These are phyloP conservation scores for Notoglanidium macrostoma DNA, from an alignment of 2,797 vertebrate species.

Conservation along the genomic window DNA sequence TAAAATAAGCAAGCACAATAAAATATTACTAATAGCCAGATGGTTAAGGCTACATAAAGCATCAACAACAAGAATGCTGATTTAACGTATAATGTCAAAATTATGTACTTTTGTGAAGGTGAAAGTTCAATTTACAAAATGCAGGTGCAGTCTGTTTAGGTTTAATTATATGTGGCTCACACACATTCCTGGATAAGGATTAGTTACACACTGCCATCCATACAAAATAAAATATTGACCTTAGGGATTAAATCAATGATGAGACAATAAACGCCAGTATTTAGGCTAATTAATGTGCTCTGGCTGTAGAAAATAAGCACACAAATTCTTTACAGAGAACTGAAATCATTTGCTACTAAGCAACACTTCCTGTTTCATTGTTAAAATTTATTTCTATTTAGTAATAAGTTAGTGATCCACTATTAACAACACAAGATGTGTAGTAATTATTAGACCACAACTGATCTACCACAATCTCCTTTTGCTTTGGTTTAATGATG, in stretches of 20 bases:
- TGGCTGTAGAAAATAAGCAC: background rate
- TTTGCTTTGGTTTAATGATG: background rate
- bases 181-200: background rate
- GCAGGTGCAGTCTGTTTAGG: no score
- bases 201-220: background rate
- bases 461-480: background rate
- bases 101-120: background rate
- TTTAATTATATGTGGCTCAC: background rate
- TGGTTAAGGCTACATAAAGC: background rate
- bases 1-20: background rate
- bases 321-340: background rate
- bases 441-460: constrained; percentile 67
- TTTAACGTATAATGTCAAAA: constrained; percentile 1
- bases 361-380: background rate
- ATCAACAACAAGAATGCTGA: background rate
- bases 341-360: background rate
- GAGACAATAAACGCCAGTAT: background rate
- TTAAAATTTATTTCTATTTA: background rate
- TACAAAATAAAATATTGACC: background rate
- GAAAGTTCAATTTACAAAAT: background rate
- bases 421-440: background rate
- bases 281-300: background rate
- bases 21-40: background rate
- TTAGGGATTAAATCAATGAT: no score
- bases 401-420: constrained; percentile 5